phyloP scores from a whole-genome alignment of 92 coral and sea anemone species.

The Epizoanthus fatuus region DNA sequence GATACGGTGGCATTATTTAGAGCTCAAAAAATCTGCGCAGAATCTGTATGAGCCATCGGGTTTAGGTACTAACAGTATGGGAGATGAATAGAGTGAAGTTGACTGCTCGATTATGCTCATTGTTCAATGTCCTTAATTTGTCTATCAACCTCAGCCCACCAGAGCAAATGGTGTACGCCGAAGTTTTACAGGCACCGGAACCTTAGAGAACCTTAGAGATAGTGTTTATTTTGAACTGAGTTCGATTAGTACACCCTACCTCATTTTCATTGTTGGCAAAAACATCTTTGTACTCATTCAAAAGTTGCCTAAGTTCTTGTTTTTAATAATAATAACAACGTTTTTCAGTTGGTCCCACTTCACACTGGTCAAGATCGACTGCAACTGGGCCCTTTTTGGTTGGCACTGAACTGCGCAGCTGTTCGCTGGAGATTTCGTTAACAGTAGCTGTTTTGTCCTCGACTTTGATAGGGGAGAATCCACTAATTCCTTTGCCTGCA shows the following conservation, averaged over 20 bases:
- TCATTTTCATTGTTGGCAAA: conserved; percentile 67
- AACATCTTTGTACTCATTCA: conserved; percentile 63
- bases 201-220: conserved; percentile 8
- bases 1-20: conserved; percentile 40
- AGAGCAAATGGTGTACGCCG: conserved; percentile 64
- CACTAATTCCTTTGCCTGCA: conserved; percentile 52
- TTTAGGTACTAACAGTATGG: conserved; percentile 54
- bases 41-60: conserved; percentile 62
- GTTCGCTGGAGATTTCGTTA: conserved; percentile 35
- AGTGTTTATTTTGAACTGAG: conserved; percentile 67
- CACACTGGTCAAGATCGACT: conserved; percentile 52
- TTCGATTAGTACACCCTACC: conserved; percentile 60
- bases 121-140: conserved; percentile 62
- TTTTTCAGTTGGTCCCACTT: conserved; percentile 31
- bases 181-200: conserved; percentile 70
- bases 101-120: conserved; percentile 56
- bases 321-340: conserved; percentile 1
- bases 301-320: conserved; percentile 41
- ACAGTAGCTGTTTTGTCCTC: conserved; percentile 38
- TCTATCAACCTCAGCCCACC: conserved; percentile 59
- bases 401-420: background rate
- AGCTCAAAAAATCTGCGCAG: conserved; percentile 52
- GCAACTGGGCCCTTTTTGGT: conserved; percentile 47
- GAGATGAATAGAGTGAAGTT: conserved; percentile 66
- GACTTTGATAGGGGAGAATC: conserved; percentile 52